Evolutionary conservation across 1,140 invertebrate genomes (phyloP).

Genomic region (Drosophila chauvacae): DNA sequence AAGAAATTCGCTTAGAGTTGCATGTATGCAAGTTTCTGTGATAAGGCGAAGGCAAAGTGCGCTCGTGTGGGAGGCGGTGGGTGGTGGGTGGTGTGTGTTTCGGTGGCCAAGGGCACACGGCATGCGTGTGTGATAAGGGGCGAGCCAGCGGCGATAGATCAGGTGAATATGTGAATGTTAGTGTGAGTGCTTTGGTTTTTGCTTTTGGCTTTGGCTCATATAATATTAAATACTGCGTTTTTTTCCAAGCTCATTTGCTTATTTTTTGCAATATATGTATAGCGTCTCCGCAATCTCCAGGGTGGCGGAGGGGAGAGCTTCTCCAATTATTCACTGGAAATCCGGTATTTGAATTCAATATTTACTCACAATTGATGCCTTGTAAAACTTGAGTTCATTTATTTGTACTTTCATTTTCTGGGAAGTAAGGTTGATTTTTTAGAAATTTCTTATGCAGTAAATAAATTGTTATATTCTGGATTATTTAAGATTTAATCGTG

Average conservation of each 20-base stretch:
- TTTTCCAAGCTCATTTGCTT: background rate
- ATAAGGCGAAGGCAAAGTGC: constrained; percentile 35
- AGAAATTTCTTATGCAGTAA: too few relatives aligned
- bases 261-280: background rate
- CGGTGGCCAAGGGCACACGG: constrained; percentile 39
- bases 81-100: constrained; percentile 4
- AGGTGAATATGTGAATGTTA: constrained; percentile 11
- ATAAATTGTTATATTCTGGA: too few relatives aligned
- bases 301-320: background rate
- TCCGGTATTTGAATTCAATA: background rate
- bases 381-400: background rate
- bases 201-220: constrained; percentile 4
- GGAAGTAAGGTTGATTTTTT: background rate
- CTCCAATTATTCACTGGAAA: background rate
- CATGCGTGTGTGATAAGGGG: constrained; percentile 66
- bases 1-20: constrained; percentile 28
- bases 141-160: constrained; percentile 8
- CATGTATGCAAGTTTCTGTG: constrained; percentile 38
- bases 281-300: background rate
- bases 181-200: background rate
- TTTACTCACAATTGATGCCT: background rate
- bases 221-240: constrained; percentile 1
- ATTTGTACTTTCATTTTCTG: background rate
- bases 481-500: background rate
- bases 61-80: constrained; percentile 24